Base-by-base conservation (phyloP, 2,888 invertebrate genomes). In the Blomia tropicalis region DNA sequence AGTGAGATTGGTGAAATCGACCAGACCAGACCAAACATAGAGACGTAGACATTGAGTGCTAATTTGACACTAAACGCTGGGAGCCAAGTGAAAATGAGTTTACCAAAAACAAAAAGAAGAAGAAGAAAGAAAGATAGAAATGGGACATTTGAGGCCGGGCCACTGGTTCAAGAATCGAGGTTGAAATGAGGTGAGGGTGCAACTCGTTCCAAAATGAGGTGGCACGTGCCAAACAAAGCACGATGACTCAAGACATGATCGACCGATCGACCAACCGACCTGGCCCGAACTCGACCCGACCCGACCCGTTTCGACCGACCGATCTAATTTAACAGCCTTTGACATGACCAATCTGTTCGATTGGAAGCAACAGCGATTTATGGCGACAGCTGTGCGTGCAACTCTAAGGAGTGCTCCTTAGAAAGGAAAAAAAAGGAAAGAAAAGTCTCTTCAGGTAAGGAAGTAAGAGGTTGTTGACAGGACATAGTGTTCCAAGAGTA, bases 391-490 rank as follows among this genome's bases (percentile, higher is more conserved):
- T 47, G 51, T n/a, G 7, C 51, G 22, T n/a, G n/a, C n/a, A n/a
- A n/a, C n/a, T n/a, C n/a, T 19, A 27, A 47, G 51, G n/a, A 47
- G 51, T 36, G 36, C 36, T 36, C 36, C 36, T 36, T 36, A 47
- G 51, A 19, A n/a, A 47, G 7, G 22, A 47, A n/a, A 47, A 27
- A 47, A n/a, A n/a, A 14, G 22, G 11, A 47, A 47, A n/a, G 27
- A 14, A 47, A 47, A n/a, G n/a, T n/a, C n/a, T n/a, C n/a, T 25
- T 11, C 23, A 47, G n/a, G 51, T 7, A 14, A 47, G n/a, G 11
- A 47, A 47, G 51, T 14, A 19, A 47, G n/a, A 47, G 51, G 51
- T 47, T 47, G 51, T 47, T 47, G 51, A 47, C 51, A 47, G 51
- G 7, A 27, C 22, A 11, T 19, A 47, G 22, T 7, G 51, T 27